Conservation (phyloP, 2,113 vertebrate species). For the Sterrhoptilus dennistouni region DNA sequence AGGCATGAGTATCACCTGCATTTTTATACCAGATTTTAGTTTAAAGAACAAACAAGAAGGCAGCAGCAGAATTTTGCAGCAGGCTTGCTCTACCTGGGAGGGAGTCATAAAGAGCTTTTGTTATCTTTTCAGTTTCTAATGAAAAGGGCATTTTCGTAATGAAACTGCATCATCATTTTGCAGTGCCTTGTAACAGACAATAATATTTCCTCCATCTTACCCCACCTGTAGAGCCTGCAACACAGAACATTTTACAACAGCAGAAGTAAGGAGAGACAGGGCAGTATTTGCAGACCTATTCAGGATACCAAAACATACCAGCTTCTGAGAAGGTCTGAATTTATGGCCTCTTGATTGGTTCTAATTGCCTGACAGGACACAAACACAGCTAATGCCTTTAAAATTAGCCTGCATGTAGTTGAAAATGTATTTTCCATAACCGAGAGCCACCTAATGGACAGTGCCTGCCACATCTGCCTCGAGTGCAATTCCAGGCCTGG, state of each 20-base stretch:
- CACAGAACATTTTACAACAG: background rate
- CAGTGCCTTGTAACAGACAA: background rate
- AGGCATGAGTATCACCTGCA: background rate
- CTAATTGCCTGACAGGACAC: background rate
- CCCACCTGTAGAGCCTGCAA: background rate
- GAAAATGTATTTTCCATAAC: background rate
- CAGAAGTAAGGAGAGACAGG: background rate
- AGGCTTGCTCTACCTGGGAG: background rate
- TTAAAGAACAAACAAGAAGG: background rate
- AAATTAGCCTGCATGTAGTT: accelerated
- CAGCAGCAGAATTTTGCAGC: background rate
- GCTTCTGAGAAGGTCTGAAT: background rate
- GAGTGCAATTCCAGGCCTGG: accelerated
- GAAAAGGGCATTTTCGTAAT: background rate
- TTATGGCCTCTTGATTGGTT: background rate
- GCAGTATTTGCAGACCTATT: background rate
- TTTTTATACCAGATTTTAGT: background rate
- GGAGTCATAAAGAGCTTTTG: background rate
- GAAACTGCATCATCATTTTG: background rate
- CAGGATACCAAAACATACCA: background rate
- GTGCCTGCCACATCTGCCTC: accelerated
- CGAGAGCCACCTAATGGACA: background rate
- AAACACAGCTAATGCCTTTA: background rate
- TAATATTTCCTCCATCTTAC: background rate
- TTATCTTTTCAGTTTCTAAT: background rate